These are phyloP conservation scores for Disparrhopalites patrizii DNA, from an alignment of 2,888 invertebrate species.

Conservation along the genomic window DNA sequence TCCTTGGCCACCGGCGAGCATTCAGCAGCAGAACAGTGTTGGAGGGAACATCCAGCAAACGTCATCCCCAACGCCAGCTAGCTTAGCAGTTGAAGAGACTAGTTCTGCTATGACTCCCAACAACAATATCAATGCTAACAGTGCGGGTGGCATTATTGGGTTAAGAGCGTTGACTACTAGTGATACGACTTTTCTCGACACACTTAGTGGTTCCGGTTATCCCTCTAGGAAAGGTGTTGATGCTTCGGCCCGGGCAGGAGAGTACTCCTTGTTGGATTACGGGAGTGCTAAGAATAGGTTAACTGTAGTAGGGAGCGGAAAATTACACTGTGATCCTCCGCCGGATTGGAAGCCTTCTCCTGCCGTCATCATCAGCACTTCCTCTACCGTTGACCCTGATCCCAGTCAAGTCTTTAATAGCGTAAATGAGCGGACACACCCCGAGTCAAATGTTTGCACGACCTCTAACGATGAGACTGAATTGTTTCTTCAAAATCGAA, in stretches of 20 bases:
- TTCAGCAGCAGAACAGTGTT: slow-evolving; percentile 4
- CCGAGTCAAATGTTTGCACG: slow-evolving; percentile 17
- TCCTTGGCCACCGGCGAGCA: slow-evolving; percentile 63
- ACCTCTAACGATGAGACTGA: slow-evolving; percentile 44
- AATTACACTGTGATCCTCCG: slow-evolving; percentile 61
- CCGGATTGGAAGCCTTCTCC: slow-evolving; percentile 45
- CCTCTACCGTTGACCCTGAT: neutral
- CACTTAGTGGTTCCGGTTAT: neutral
- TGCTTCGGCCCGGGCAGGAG: neutral
- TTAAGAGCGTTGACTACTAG: neutral
- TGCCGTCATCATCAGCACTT: slow-evolving; percentile 5
- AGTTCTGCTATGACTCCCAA: slow-evolving; percentile 1
- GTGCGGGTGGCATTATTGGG: slow-evolving; percentile 8
- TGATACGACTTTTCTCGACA: neutral
- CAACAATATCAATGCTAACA: slow-evolving; percentile 7
- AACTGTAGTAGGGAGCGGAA: slow-evolving; percentile 72
- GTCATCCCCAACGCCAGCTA: slow-evolving; percentile 10
- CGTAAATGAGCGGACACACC: neutral
- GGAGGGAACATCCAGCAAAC: slow-evolving; percentile 20
- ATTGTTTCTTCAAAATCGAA: slow-evolving; percentile 39
- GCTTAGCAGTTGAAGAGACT: neutral
- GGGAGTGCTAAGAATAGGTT: slow-evolving; percentile 64
- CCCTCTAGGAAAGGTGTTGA: neutral
- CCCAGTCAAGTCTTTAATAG: slow-evolving; percentile 2
- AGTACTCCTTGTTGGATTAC: slow-evolving; percentile 30